A percentile compares a stretch with the other conserved stretches of the same genome.
Evolutionary conservation across 1,140 invertebrate genomes (phyloP).

Genomic region (Coptotermes formosanus): DNA sequence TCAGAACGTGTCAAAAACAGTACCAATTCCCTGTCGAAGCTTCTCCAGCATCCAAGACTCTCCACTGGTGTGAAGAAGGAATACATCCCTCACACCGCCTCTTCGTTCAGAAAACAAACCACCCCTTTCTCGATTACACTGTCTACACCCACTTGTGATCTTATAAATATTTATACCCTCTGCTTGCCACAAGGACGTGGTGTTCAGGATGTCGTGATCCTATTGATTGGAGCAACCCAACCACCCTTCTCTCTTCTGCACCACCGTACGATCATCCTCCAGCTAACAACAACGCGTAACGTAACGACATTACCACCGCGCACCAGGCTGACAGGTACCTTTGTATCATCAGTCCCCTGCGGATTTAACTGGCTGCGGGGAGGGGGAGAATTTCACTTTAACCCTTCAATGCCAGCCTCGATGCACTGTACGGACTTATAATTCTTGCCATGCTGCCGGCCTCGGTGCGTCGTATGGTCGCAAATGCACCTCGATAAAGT

Average conservation of each 20-base stretch:
- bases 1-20: background rate
- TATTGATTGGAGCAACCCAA: background rate
- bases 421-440: too few relatives aligned
- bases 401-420: too few relatives aligned
- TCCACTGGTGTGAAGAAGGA: background rate
- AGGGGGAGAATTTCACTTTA: too few relatives aligned
- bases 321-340: background rate
- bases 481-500: too few relatives aligned
- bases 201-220: conserved; percentile 11
- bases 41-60: background rate
- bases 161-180: conserved; percentile 19
- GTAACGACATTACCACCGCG: too few relatives aligned
- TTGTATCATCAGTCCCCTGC: background rate
- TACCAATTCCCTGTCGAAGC: background rate
- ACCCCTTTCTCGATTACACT: conserved; percentile 4
- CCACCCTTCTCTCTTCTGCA: background rate
- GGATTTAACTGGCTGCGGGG: too few relatives aligned
- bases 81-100: background rate
- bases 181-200: background rate
- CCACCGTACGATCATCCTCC: background rate
- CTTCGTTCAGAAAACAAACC: conserved; percentile 6
- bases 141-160: conserved; percentile 17
- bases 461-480: too few relatives aligned
- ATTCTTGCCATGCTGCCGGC: too few relatives aligned
- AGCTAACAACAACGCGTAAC: background rate